Conservation (phyloP, 2,888 invertebrate species). For the Oscheius onirici region DNA sequence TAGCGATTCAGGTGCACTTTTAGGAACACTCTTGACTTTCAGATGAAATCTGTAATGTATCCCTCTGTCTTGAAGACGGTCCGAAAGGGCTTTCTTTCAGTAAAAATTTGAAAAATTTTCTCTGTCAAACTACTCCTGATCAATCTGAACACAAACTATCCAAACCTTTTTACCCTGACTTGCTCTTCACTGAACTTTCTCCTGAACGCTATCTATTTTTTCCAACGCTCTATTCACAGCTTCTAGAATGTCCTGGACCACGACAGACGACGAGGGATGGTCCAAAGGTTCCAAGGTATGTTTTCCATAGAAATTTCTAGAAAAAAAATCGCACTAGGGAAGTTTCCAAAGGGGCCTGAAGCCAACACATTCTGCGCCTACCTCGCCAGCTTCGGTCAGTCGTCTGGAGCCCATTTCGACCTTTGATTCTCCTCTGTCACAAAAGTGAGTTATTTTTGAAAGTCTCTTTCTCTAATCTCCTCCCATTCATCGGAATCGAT, state of each 20-base stretch:
- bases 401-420: slow-evolving; percentile 31
- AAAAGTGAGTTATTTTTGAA: slow-evolving; percentile 2
- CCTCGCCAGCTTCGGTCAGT: slow-evolving; percentile 49
- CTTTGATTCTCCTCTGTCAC: slow-evolving; percentile 17
- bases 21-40: no score
- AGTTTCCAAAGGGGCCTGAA: slow-evolving; percentile 44
- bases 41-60: no score
- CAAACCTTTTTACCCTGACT: no score
- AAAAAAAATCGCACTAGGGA: slow-evolving; percentile 26
- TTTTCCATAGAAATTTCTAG: neutral
- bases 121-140: no score
- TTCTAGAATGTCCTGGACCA: slow-evolving; percentile 25
- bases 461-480: neutral
- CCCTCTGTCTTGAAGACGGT: no score
- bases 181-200: no score
- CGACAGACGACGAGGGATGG: slow-evolving; percentile 21
- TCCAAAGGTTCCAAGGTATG: slow-evolving; percentile 6
- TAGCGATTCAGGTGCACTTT: no score
- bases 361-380: slow-evolving; percentile 54
- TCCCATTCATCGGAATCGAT: slow-evolving; percentile 13
- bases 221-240: neutral
- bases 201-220: neutral
- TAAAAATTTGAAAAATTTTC: no score
- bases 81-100: no score
- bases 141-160: no score